Conservation (phyloP, 1,140 invertebrate genomes). For the Zaprionus vittiger region DNA sequence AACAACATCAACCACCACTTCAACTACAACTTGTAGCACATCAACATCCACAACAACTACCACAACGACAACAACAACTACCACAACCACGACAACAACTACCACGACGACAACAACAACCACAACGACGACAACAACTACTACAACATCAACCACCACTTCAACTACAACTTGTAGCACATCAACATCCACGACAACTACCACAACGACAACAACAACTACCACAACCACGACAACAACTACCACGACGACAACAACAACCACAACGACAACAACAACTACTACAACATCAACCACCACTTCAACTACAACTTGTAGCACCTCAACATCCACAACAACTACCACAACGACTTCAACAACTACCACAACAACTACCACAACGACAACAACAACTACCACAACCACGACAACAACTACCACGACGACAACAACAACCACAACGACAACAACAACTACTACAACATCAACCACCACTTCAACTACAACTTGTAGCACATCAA, state of each 20-base stretch:
- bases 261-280: neutral
- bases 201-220: slow-evolving; percentile 16
- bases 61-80: slow-evolving; percentile 16
- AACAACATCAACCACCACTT: slow-evolving; percentile 5
- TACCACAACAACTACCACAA: slow-evolving; percentile 4
- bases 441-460: neutral
- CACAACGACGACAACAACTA: slow-evolving; percentile 12
- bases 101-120: slow-evolving; percentile 2
- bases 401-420: slow-evolving; percentile 1
- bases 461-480: slow-evolving; percentile 10
- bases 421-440: neutral
- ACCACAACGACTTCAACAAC: slow-evolving; percentile 10
- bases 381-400: slow-evolving; percentile 1
- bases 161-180: too few relatives aligned
- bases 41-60: slow-evolving; percentile 7
- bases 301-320: neutral
- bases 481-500: neutral
- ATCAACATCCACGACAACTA: slow-evolving; percentile 4
- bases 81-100: neutral
- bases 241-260: slow-evolving; percentile 9
- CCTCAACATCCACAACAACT: slow-evolving; percentile 12
- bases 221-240: slow-evolving; percentile 16
- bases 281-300: slow-evolving; percentile 12
- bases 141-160: slow-evolving; percentile 24
- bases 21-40: slow-evolving; percentile 8